Percentiles rank a stretch among this genome's conserved stretches.
Evolutionary conservation across 1,140 invertebrate genomes (phyloP).

Genomic region (Colletes latitarsis): DNA sequence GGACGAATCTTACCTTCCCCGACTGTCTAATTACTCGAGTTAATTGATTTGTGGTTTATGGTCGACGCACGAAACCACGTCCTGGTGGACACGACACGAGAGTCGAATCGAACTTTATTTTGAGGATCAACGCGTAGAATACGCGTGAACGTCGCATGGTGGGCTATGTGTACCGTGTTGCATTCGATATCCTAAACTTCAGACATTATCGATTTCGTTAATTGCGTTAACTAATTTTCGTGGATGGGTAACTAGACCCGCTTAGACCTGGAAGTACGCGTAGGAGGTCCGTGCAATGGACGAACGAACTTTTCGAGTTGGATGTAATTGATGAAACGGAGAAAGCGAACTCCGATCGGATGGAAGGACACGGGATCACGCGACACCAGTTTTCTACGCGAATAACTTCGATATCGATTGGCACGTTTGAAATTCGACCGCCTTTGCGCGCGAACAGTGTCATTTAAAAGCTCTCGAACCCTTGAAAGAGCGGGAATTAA

Average conservation of each 20-base stretch:
- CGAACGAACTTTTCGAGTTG: no score
- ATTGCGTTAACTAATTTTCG: no score
- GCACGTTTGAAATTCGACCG: neutral
- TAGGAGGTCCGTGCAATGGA: no score
- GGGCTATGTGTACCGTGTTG: no score
- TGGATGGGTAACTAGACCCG: no score
- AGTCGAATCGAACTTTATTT: neutral
- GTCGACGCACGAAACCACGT: neutral
- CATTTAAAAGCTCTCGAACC: neutral
- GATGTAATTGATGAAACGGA: neutral
- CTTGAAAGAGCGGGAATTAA: no score
- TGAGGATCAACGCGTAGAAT: neutral
- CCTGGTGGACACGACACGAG: neutral
- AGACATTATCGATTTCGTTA: no score
- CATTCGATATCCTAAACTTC: no score
- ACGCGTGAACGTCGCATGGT: no score
- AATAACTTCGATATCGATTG: neutral
- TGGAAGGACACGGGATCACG: neutral
- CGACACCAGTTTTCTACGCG: neutral
- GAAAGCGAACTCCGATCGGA: neutral
- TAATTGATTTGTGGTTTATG: constrained; percentile 16
- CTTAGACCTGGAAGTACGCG: no score
- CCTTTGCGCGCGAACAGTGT: neutral
- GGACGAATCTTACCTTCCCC: neutral
- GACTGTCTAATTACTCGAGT: constrained; percentile 2